Percentiles rank a stretch among this genome's conserved stretches.
Evolutionary conservation across 2,888 invertebrate species (phyloP).

Genomic region (Drosophila paucipuncta): DNA sequence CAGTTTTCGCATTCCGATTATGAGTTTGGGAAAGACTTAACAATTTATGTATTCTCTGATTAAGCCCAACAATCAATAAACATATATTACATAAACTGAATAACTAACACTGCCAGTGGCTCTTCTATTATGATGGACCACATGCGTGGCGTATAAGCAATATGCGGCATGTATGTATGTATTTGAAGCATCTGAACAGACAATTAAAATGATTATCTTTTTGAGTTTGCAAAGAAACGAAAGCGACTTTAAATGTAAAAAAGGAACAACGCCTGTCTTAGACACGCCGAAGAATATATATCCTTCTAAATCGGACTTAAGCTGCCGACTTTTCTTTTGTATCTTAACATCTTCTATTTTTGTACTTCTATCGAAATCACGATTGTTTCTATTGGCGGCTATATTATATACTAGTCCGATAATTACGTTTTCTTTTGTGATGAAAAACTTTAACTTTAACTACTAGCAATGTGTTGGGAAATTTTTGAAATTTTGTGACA

Average conservation of each 20-base stretch:
- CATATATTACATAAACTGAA: not conserved
- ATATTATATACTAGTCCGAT: not conserved
- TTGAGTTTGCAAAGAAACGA: not conserved
- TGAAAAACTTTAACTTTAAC: not conserved
- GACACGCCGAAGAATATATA: not conserved
- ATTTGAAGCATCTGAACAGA: not conserved
- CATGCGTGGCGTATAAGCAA: too few relatives aligned
- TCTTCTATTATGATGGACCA: not conserved
- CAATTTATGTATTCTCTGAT: not conserved
- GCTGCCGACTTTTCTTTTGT: too few relatives aligned
- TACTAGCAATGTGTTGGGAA: too few relatives aligned
- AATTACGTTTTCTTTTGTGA: not conserved
- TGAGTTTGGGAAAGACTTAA: not conserved
- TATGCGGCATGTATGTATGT: not conserved
- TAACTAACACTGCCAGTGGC: not conserved
- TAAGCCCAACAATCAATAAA: not conserved
- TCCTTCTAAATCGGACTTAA: too few relatives aligned
- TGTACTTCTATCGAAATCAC: not conserved
- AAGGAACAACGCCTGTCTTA: not conserved
- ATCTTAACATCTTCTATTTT: too few relatives aligned
- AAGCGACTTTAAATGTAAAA: not conserved
- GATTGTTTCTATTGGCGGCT: not conserved
- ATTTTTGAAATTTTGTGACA: too few relatives aligned
- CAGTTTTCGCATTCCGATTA: not conserved
- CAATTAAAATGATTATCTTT: accelerated